These are phyloP conservation scores for Neolamprologus longior DNA, from an alignment of 2,113 vertebrate genomes.

Conservation along the genomic window DNA sequence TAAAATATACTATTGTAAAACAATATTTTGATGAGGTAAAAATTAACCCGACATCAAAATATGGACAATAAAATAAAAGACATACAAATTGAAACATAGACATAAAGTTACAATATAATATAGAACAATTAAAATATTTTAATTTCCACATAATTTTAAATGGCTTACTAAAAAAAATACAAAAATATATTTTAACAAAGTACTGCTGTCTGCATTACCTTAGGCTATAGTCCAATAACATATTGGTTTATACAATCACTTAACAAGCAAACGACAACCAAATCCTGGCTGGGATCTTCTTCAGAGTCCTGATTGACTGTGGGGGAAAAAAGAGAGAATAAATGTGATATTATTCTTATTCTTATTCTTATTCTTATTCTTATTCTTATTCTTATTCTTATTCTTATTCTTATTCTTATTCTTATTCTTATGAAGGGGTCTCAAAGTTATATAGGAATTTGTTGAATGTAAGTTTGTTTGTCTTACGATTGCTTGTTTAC, in stretches of 20 bases:
- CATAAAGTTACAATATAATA: background rate
- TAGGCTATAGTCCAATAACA: background rate
- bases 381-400: background rate
- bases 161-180: background rate
- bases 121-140: background rate
- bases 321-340: fast-evolving
- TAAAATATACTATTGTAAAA: background rate
- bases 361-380: background rate
- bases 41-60: background rate
- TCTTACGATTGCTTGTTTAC: background rate
- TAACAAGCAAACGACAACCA: background rate
- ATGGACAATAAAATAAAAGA: background rate
- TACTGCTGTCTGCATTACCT: background rate
- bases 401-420: background rate
- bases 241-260: background rate
- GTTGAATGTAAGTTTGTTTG: background rate
- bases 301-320: background rate
- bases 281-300: background rate
- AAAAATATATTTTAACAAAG: background rate
- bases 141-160: background rate
- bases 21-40: background rate
- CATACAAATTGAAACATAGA: background rate
- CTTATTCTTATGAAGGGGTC: background rate
- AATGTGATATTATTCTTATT: background rate
- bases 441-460: background rate